Evolutionary conservation across 2,113 vertebrate genomes (phyloP), one percentile per base, ranked within the genome.

Genomic region (Oryzias curvinotus): DNA sequence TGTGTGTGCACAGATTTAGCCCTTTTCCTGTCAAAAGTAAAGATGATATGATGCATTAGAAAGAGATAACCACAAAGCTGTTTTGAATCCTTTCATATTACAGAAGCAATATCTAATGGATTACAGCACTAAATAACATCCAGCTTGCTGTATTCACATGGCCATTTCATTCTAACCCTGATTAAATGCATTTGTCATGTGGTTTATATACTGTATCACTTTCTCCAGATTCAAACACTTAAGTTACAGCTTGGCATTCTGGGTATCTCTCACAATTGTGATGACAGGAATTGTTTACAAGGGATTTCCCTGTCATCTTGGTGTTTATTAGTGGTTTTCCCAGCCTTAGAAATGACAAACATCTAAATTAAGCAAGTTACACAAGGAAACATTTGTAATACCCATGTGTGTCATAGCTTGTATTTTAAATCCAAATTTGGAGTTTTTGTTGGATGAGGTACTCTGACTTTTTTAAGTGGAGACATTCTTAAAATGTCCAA

Each of bases 161-260:
- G 80, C 85, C 71, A 86, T 86, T 83, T 77, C 63, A 81, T 65
- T 78, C 60, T 63, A 75, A 73, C 68, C 75, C 65, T 80, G 85
- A 90, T 87, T 83, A 81, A 87, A 85, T 72, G 86, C 80, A 82
- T 76, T 52, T 81, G 63, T 87, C 81, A 85, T 86, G 84, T 87
- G 85, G 87, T 82, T 82, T 85, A 74, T 68, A 82, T 80, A 36
- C 70, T 74, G 81, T 80, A 85, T 85, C 82, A 81, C 76, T 59
- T 79, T 71, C 77, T 61, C 48, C 63, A 64, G 71, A 58, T 68
- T 67, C 7, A n/a, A 73, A 65, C 81, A 55, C 80, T 89, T 74
- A 85, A 84, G 83, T 84, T 88, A 85, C 70, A 77, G 61, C 85
- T 85, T 88, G 83, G 84, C 80, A 80, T 82, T 74, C 65, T 71